Percentiles rank a stretch among this genome's conserved stretches.
Conservation (phyloP, 2,797 vertebrate genomes). For the Sorex maritimensis region DNA sequence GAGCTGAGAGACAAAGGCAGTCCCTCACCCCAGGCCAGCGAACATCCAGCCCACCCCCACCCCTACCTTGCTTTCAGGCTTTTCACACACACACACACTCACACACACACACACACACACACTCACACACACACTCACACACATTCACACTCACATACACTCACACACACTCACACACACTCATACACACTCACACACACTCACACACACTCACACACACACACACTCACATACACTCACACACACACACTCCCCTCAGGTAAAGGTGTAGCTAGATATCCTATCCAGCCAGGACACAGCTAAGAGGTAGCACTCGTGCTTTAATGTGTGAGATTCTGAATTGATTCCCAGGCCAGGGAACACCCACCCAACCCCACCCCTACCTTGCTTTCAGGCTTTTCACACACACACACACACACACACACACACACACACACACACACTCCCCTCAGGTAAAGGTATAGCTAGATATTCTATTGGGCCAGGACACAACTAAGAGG, state of each 20-base stretch:
- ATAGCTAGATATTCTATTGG: too few relatives aligned
- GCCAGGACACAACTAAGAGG: too few relatives aligned
- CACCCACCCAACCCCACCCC: neutral
- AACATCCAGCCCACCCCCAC: neutral
- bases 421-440: neutral
- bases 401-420: neutral
- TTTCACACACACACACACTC: neutral
- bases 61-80: neutral
- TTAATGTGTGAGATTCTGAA: too few relatives aligned
- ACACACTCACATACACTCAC: neutral
- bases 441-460: too few relatives aligned
- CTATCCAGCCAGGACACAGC: neutral
- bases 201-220: too few relatives aligned
- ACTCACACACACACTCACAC: too few relatives aligned
- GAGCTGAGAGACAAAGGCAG: constrained; percentile 22
- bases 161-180: too few relatives aligned
- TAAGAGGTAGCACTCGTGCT: neutral
- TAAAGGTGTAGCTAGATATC: too few relatives aligned
- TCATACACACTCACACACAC: too few relatives aligned
- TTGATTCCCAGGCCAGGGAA: neutral
- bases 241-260: too few relatives aligned
- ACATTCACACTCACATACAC: too few relatives aligned
- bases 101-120: neutral
- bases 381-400: neutral
- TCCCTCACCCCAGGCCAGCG: neutral